Conservation (phyloP, 1,140 invertebrate species). For the Hyphantria cunea region DNA sequence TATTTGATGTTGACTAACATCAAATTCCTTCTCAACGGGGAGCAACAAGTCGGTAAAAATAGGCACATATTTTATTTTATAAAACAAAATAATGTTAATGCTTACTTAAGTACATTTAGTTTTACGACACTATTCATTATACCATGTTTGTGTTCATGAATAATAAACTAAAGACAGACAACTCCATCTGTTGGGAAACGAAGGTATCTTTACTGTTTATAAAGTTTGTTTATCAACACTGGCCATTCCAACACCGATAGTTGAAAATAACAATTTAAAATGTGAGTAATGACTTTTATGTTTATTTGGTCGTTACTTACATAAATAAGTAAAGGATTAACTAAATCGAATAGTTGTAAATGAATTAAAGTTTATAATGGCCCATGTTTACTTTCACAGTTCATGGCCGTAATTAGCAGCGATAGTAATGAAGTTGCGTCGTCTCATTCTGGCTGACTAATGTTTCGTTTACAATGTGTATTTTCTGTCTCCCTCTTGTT, state of each 20-base stretch:
- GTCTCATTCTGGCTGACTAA: slow-evolving; percentile 9
- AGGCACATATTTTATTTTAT: too few relatives aligned
- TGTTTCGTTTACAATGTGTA: neutral
- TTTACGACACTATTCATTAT: neutral
- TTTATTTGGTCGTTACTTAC: slow-evolving; percentile 1
- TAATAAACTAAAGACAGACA: slow-evolving; percentile 9
- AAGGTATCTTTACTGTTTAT: slow-evolving; percentile 5
- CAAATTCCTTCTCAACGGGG: too few relatives aligned
- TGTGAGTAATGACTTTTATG: slow-evolving; percentile 7
- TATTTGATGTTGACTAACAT: slow-evolving; percentile 11
- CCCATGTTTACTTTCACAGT: slow-evolving; percentile 39
- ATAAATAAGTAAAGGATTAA: slow-evolving; percentile 12
- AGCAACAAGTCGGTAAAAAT: too few relatives aligned
- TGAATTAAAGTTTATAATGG: slow-evolving; percentile 36
- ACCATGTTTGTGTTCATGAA: neutral
- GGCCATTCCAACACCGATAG: slow-evolving; percentile 8
- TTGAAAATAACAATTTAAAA: slow-evolving; percentile 13
- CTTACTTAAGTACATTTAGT: neutral
- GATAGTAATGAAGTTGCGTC: slow-evolving; percentile 5
- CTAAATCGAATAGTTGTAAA: slow-evolving; percentile 29
- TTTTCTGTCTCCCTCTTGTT: slow-evolving; percentile 35
- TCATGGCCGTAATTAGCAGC: slow-evolving; percentile 30
- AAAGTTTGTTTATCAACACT: slow-evolving; percentile 14
- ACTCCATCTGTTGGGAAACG: slow-evolving; percentile 14
- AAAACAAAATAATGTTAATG: neutral